Percentiles rank a stretch among this genome's conserved stretches.
Conservation (phyloP, 37 sponge, comb jelly and placozoan genomes). For the Diacarnus erythraeanus region DNA sequence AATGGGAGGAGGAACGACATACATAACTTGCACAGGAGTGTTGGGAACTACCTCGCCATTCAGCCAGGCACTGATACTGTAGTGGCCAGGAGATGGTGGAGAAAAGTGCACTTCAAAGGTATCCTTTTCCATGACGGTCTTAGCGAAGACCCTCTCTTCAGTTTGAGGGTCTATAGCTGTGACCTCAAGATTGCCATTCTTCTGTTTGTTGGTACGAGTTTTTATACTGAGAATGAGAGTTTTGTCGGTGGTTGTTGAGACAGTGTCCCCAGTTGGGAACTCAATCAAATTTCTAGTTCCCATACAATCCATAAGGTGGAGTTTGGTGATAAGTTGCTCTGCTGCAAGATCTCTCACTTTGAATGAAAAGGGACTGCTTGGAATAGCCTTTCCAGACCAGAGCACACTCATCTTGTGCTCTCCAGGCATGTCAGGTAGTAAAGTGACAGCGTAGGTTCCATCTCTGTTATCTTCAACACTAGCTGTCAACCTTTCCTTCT, state of each 20-base stretch:
- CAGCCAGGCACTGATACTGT: slow-evolving; percentile 31
- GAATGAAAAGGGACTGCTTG: slow-evolving; percentile 56
- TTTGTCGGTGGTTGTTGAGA: slow-evolving; percentile 25
- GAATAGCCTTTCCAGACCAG: slow-evolving; percentile 54
- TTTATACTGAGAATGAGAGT: slow-evolving; percentile 8
- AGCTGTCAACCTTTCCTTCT: background rate
- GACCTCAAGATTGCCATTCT: slow-evolving; percentile 2
- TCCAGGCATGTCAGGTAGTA: slow-evolving; percentile 18
- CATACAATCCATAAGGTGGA: slow-evolving; percentile 4
- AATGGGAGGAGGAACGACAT: slow-evolving; percentile 20
- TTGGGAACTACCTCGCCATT: slow-evolving; percentile 38
- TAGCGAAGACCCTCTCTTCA: background rate
- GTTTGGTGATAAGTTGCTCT: slow-evolving; percentile 27
- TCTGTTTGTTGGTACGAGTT: slow-evolving; percentile 15
- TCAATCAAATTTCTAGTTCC: background rate
- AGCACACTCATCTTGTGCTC: slow-evolving; percentile 14
- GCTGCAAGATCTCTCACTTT: slow-evolving; percentile 19
- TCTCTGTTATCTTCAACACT: slow-evolving; percentile 40
- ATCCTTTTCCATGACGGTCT: background rate
- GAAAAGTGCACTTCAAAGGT: slow-evolving; percentile 39
- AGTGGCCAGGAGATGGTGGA: slow-evolving; percentile 39
- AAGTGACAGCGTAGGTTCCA: slow-evolving; percentile 7
- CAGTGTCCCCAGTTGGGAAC: background rate
- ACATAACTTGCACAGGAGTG: slow-evolving; percentile 49
- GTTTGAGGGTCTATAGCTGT: slow-evolving; percentile 4